These are phyloP conservation scores for Cyanistes caeruleus DNA, from an alignment of 2,113 vertebrate species.

Conservation along the genomic window DNA sequence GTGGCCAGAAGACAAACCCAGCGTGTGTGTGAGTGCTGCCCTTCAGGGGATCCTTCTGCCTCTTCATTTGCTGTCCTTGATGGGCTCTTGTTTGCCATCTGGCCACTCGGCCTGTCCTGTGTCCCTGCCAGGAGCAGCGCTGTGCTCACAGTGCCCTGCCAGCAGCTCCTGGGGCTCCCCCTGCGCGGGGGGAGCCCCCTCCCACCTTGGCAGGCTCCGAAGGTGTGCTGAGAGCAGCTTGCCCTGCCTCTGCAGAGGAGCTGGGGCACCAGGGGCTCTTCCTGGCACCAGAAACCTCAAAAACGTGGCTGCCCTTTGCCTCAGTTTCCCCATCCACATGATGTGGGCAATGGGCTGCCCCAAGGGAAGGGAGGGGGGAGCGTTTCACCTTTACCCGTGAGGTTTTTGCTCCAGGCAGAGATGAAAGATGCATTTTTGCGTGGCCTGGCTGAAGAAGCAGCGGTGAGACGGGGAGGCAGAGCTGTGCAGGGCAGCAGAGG, in stretches of 20 bases:
- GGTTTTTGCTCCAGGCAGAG: background rate
- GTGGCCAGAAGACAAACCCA: background rate
- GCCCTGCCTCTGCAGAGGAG: background rate
- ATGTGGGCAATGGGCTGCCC: background rate
- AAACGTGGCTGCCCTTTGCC: background rate
- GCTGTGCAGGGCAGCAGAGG: fast-evolving
- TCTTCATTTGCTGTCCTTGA: background rate
- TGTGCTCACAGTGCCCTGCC: background rate
- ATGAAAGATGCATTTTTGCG: background rate
- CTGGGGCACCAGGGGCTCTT: background rate
- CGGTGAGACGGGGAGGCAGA: background rate
- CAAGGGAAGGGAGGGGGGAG: too few species aligned
- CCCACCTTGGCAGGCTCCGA: background rate
- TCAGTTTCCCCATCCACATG: background rate
- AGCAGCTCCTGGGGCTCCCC: background rate
- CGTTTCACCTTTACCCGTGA: background rate
- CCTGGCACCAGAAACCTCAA: background rate
- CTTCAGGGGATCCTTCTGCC: too few species aligned
- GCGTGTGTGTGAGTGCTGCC: background rate
- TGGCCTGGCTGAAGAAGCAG: background rate
- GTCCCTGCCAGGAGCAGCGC: background rate
- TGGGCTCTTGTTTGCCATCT: too few species aligned
- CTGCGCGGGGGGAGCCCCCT: background rate
- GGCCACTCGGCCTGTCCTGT: background rate
- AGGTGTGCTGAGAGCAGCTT: background rate